Evolutionary conservation across 2,113 vertebrate species (phyloP).

Genomic region (Pleuronectes platessa): DNA sequence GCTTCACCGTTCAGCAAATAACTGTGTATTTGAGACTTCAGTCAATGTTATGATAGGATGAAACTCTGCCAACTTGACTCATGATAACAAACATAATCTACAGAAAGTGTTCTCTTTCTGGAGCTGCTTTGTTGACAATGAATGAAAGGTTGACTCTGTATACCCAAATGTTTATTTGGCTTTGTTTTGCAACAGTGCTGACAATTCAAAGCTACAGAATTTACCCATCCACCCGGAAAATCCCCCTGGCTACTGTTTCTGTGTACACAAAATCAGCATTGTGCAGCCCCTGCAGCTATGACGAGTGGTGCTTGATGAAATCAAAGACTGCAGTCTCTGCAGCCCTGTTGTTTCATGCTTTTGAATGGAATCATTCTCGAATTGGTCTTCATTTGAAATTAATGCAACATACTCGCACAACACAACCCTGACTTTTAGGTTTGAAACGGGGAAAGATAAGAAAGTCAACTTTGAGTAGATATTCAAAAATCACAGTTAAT

Average conservation of each 20-base stretch:
- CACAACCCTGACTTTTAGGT: background rate
- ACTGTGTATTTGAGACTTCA: conserved; percentile 8
- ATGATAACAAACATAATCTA: conserved; percentile 24
- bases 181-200: conserved; percentile 20
- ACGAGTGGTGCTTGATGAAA: conserved; percentile 22
- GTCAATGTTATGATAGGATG: conserved; percentile 28
- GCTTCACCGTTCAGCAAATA: background rate
- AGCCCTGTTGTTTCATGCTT: background rate
- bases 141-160: conserved; percentile 35
- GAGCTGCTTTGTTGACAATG: conserved; percentile 27
- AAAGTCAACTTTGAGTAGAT: background rate
- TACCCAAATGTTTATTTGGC: conserved; percentile 20
- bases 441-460: background rate
- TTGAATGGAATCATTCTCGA: background rate
- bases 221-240: conserved; percentile 19
- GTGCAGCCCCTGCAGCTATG: conserved; percentile 11
- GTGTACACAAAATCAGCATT: conserved; percentile 36
- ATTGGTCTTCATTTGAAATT: background rate
- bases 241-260: conserved; percentile 18
- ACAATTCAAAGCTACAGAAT: conserved; percentile 11
- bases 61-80: conserved; percentile 13
- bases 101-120: conserved; percentile 7
- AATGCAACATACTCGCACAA: background rate
- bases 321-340: background rate
- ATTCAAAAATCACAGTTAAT: background rate